Base-by-base conservation (phyloP, 2,797 vertebrate species). In the Setipinna tenuifilis region DNA sequence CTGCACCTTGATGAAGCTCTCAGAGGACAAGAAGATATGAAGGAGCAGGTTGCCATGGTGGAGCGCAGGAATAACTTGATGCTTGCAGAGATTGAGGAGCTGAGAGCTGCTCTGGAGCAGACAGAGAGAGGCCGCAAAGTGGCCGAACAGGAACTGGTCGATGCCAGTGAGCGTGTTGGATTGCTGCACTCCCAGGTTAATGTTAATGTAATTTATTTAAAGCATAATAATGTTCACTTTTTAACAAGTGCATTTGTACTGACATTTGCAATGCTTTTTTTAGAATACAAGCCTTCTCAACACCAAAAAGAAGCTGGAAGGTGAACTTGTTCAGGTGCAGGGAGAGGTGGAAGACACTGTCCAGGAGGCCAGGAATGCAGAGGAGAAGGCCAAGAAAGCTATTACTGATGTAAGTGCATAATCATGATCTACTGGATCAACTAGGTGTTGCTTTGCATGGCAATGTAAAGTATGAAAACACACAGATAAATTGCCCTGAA, bases 361-460 rank as follows among this genome's bases (percentile, higher is more conserved):
- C 4, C 65, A 71, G 5, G 65, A 71, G 65, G 65, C 65, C 65
- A 71, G 65, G 23, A 71, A 71, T 71, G 65, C 65, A 41, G 97
- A 98, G 82, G 97, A 98, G 12, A 98, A 98, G 85, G 97, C 97
- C 87, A 98, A 97, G 93, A 98, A 98, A 85, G 97, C 97, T 3
- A 97, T 98, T 90, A 97, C 96, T 81, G 97, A 98, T 86, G 96
- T 98, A 87, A 96, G 50, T 54, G 50, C 7, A 54, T 54, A 54
- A 9, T 5, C 35, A 41, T 41, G 96, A 61, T n/a, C 21, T 6
- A 2, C 4, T 61, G 4, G 3, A 21, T 7, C 58, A 61, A 21
- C 6, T 41, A 41, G 35, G 35, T 41, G 35, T 41, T 41, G 35
- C 35, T 41, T 41, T 41, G 35, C 35, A 41, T 41, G 35, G 35